Evolutionary conservation across 2,797 vertebrate genomes (phyloP).

Genomic region (Acanthornis magna): DNA sequence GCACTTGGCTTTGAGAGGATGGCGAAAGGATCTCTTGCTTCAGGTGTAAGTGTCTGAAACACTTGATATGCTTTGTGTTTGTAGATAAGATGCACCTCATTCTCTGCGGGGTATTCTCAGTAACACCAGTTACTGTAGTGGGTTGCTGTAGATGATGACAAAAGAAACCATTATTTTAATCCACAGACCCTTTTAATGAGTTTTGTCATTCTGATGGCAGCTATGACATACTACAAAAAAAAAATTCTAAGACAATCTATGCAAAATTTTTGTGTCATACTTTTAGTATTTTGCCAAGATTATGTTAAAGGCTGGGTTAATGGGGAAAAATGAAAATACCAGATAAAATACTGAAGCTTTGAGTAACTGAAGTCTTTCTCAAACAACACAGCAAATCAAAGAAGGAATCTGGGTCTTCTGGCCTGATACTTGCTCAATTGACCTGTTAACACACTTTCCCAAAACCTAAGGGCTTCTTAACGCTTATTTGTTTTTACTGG

Average conservation of each 20-base stretch:
- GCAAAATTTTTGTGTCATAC: not conserved
- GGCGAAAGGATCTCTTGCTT: conserved; percentile 80
- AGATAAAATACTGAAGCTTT: not conserved
- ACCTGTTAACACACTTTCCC: not conserved
- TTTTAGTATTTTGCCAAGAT: not conserved
- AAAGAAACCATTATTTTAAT: not conserved
- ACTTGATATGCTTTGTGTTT: not conserved
- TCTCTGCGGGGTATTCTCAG: not conserved
- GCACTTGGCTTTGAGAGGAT: conserved; percentile 98
- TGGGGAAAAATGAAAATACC: not conserved
- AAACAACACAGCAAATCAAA: not conserved
- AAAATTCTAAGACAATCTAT: not conserved
- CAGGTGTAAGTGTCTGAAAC: conserved; percentile 72
- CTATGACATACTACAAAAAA: not conserved
- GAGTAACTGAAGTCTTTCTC: not conserved
- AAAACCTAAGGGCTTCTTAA: not conserved
- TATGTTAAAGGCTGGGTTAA: not conserved
- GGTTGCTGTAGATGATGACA: not conserved
- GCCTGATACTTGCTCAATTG: not conserved
- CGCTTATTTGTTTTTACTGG: not conserved
- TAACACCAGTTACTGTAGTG: not conserved
- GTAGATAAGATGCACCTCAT: not conserved
- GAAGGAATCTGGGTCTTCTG: not conserved
- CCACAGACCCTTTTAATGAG: not conserved
- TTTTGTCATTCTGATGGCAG: not conserved